These are phyloP conservation scores for Danionella cerebrum DNA, from an alignment of 2,113 vertebrate species.

Conservation along the genomic window DNA sequence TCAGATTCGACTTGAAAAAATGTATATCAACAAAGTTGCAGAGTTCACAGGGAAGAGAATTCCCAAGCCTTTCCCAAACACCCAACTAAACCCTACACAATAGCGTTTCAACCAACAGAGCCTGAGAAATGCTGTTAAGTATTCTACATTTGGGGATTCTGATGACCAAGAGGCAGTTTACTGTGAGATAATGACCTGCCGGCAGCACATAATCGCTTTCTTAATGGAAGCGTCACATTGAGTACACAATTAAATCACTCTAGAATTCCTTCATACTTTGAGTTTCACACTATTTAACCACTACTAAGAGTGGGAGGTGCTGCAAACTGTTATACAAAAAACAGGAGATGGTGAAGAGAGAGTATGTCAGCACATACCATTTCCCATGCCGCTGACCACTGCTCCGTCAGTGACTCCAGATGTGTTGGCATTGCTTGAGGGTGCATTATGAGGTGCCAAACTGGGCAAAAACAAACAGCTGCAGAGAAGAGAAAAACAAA, in stretches of 20 bases:
- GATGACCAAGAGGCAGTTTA: neutral
- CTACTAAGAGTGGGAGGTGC: neutral
- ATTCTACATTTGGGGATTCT: neutral
- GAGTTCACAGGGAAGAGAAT: too few species aligned
- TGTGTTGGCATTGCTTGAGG: constrained; percentile 77
- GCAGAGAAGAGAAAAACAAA: constrained; percentile 1
- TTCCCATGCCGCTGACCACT: constrained; percentile 88
- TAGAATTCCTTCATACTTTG: neutral
- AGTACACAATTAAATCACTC: too few species aligned
- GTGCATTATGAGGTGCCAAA: constrained; percentile 90
- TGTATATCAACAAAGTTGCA: too few species aligned
- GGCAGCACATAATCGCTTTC: neutral
- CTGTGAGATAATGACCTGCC: neutral
- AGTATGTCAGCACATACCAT: constrained; percentile 61
- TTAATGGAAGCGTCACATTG: neutral
- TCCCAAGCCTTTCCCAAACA: too few species aligned
- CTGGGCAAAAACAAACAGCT: constrained; percentile 96
- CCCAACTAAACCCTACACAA: too few species aligned
- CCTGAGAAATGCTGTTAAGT: neutral
- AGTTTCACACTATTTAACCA: neutral
- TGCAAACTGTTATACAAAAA: neutral
- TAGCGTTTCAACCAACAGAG: neutral
- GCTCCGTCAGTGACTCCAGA: constrained; percentile 83
- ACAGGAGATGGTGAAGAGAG: neutral
- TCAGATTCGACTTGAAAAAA: too few species aligned